Evolutionary conservation across 2,888 invertebrate genomes (phyloP).

Genomic region (Rambutsinella grinnellia): DNA sequence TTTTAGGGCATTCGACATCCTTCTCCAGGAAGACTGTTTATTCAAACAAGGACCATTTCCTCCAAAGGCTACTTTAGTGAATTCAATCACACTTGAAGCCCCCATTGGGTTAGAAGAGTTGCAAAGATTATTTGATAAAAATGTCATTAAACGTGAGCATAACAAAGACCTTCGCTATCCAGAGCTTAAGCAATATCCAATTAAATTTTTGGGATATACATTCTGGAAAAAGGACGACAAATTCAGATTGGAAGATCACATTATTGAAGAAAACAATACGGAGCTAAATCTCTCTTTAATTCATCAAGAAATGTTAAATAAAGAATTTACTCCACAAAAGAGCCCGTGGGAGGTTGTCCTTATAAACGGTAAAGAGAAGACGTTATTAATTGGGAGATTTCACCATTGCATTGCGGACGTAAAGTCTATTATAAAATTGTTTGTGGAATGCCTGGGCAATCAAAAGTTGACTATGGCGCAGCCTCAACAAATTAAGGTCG

Average conservation of each 20-base stretch:
- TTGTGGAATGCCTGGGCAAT: constrained; percentile 30
- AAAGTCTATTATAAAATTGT: constrained; percentile 6
- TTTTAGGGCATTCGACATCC: constrained; percentile 1
- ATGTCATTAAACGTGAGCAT: not conserved
- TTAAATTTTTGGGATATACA: not conserved
- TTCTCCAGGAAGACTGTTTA: not conserved
- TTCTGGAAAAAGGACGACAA: constrained; percentile 9
- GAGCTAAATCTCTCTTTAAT: not conserved
- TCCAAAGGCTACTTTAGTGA: not conserved
- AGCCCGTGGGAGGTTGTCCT: constrained; percentile 29
- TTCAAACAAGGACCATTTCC: not conserved
- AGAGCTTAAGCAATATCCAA: constrained; percentile 11
- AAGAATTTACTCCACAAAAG: not conserved
- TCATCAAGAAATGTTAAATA: constrained; percentile 5
- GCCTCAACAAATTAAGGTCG: not conserved
- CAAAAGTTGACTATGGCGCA: not conserved
- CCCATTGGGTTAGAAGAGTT: not conserved
- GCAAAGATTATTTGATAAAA: not conserved
- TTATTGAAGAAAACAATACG: not conserved
- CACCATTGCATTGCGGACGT: constrained; percentile 27
- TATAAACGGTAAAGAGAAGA: not conserved
- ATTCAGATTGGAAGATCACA: constrained; percentile 14
- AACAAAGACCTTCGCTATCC: not conserved
- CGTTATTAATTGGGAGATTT: not conserved
- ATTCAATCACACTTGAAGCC: not conserved